These are phyloP conservation scores for Charadrius vociferus DNA, from an alignment of 2,113 vertebrate genomes.

Conservation along the genomic window DNA sequence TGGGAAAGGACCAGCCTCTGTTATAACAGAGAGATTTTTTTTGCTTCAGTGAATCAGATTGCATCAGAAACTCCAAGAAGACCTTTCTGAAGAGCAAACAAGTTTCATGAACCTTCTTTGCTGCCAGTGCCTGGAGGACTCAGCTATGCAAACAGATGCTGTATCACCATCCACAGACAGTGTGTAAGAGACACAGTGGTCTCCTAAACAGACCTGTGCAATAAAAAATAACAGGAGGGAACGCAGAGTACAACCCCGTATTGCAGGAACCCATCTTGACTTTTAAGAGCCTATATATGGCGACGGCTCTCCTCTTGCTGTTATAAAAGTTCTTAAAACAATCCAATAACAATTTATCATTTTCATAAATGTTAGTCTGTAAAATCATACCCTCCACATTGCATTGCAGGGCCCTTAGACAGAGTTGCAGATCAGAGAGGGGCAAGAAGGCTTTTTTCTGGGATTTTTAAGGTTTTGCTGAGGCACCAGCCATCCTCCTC, in stretches of 20 bases:
- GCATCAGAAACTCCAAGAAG: neutral
- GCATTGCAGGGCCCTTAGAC: neutral
- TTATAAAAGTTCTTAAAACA: neutral
- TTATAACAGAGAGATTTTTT: neutral
- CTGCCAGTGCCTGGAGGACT: neutral
- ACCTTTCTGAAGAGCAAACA: neutral
- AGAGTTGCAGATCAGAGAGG: neutral
- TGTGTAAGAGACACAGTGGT: neutral
- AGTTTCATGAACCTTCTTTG: neutral
- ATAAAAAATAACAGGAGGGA: slow-evolving; percentile 17
- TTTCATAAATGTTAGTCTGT: neutral
- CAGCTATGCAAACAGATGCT: neutral
- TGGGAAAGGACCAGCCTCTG: neutral
- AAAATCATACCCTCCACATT: neutral
- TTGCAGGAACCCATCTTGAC: neutral
- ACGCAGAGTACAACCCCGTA: neutral
- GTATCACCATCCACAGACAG: neutral
- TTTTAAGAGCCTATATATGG: slow-evolving; percentile 24
- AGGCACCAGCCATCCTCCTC: neutral
- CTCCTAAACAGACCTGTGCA: neutral
- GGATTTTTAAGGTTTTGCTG: neutral
- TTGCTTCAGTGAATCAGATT: neutral
- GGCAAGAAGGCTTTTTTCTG: neutral
- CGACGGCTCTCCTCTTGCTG: neutral
- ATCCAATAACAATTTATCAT: neutral